A percentile compares a stretch with the other conserved stretches of the same genome.
phyloP scores from a whole-genome alignment of 2,113 vertebrate genomes.

The Abramis brama region DNA sequence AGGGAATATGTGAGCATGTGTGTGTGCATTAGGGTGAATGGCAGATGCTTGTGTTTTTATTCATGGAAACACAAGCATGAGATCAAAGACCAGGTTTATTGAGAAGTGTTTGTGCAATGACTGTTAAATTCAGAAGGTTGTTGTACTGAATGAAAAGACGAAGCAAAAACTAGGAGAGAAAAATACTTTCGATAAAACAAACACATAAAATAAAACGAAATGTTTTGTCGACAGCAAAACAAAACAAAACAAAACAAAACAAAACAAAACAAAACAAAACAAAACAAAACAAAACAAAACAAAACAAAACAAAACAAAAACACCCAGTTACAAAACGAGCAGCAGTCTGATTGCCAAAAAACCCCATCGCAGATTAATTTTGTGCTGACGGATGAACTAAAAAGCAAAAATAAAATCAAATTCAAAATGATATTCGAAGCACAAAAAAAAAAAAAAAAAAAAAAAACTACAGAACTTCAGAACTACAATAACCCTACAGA shows the following conservation, averaged over 20 bases:
- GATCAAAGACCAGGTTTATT: conserved; percentile 22
- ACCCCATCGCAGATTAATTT: neutral
- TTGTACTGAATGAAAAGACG: neutral
- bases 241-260: neutral
- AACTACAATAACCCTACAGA: neutral
- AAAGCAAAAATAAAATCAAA: neutral
- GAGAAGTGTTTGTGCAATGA: conserved; percentile 5
- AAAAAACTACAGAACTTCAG: too few species aligned
- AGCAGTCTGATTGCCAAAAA: neutral
- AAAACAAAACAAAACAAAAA: neutral
- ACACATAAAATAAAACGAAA: neutral
- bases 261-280: neutral
- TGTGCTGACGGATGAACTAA: too few species aligned
- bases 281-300: neutral
- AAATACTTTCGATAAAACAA: neutral
- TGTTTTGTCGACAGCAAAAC: neutral
- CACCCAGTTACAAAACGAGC: neutral
- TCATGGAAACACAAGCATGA: neutral
- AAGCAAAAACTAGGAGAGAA: neutral
- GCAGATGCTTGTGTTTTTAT: conserved; percentile 18
- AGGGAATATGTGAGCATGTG: conserved; percentile 28
- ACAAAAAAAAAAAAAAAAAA: neutral
- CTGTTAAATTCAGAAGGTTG: neutral
- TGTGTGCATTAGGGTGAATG: conserved; percentile 1
- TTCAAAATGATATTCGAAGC: neutral